These are phyloP conservation scores for Phymastichus coffea DNA, from an alignment of 1,140 invertebrate genomes.

Conservation along the genomic window DNA sequence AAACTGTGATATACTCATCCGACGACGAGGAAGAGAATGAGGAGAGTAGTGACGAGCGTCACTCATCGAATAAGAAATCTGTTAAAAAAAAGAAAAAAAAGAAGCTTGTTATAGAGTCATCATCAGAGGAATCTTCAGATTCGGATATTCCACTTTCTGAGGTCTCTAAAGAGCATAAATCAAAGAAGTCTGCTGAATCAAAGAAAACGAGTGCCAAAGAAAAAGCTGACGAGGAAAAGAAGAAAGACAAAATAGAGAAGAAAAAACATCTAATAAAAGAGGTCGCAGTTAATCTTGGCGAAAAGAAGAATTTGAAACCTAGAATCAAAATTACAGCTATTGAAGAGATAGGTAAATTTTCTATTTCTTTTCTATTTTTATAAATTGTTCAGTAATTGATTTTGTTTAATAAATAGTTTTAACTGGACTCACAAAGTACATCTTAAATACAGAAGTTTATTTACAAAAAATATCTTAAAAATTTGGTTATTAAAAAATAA, in stretches of 20 bases:
- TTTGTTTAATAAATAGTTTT: too few species aligned
- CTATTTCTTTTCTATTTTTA: too few species aligned
- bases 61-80: neutral
- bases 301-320: too few species aligned
- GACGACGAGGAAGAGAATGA: conserved; percentile 1
- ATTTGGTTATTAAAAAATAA: too few species aligned
- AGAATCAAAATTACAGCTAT: too few species aligned
- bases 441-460: too few species aligned
- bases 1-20: conserved; percentile 11
- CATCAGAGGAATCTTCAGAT: conserved; percentile 6
- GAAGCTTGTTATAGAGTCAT: conserved; percentile 7
- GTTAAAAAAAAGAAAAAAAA: neutral
- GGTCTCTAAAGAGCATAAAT: too few species aligned
- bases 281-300: neutral
- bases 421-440: too few species aligned
- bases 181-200: neutral
- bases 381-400: too few species aligned
- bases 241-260: conserved; percentile 21
- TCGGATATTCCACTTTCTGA: too few species aligned
- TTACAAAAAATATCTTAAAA: too few species aligned
- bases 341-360: too few species aligned
- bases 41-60: neutral
- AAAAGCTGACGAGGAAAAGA: neutral
- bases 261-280: neutral
- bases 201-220: neutral